Base-by-base conservation (phyloP, 2,888 invertebrate species). In the Morpho helenor region DNA sequence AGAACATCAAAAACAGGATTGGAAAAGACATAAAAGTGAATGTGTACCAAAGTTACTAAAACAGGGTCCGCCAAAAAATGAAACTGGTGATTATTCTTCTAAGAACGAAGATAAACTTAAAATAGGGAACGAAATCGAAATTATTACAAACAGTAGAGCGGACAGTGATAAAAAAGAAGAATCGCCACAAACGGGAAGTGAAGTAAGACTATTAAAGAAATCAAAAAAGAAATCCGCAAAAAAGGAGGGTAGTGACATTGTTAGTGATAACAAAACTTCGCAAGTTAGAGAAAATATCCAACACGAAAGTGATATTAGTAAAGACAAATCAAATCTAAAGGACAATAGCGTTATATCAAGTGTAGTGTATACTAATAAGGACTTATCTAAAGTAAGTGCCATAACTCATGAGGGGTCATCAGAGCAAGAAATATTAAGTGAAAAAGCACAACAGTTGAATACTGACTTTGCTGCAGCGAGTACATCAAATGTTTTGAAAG, bases 1-100 rank as follows among this genome's bases (percentile, higher is more conserved):
- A 68, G 94, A 94, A 64, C 96, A 97, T 79, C 96, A 96, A 82
- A 93, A 92, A 65, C 88, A 93, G 71, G 95, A 96, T 77, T 96
- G 96, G 96, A 94, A 93, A 75, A 91, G 88, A 67, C 96, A 97
- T 76, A 96, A 94, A 87, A 83, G 82, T 68, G 87, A 91, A 69
- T 94, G 94, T 77, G 80, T 82, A 54, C 80, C 82, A 45, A 87
- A 89, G 71, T 74, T 88, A 74, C 79, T 84, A 65, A 83, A 81
- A 72, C 78, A 76, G 68, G 76, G 64, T 65, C 65, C 76, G 60
- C 80, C 78, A 72, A 79, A 70, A 61, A 74, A 77, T 69, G 79
- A 75, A 73, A 73, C 70, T 72, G 70, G 68, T 69, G 75, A 76
- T 70, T 66, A 70, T 72, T 68, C 73, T 59, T 72, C 71, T 69